phyloP scores from a whole-genome alignment of 2,888 invertebrate species.

The Dryomyza anilis region DNA sequence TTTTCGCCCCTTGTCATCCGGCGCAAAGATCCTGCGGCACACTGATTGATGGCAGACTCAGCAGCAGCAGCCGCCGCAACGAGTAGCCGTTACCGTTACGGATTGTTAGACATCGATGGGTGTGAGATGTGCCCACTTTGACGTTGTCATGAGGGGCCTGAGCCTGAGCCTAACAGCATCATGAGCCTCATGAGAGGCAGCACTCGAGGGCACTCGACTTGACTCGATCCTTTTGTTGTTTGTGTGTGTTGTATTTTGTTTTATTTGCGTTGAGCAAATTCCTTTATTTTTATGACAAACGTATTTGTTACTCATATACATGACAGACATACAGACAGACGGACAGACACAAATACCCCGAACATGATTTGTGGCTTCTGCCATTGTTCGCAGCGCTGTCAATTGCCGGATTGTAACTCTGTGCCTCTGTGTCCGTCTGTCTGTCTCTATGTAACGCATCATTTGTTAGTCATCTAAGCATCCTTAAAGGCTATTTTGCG shows the following conservation, averaged over 20 bases:
- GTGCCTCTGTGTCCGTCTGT: background rate
- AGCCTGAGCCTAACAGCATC: background rate
- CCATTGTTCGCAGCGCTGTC: slow-evolving; percentile 19
- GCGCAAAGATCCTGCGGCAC: background rate
- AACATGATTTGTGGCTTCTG: slow-evolving; percentile 21
- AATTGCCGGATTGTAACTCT: slow-evolving; percentile 23
- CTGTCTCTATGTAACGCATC: slow-evolving; percentile 23
- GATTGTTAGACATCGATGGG: slow-evolving; percentile 15
- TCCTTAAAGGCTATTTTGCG: slow-evolving; percentile 40
- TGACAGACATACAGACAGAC: background rate
- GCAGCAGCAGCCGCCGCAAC: background rate
- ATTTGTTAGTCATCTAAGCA: slow-evolving; percentile 40
- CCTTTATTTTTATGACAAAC: slow-evolving; percentile 19
- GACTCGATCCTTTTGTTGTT: background rate
- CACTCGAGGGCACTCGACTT: slow-evolving; percentile 12
- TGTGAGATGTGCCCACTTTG: too few relatives aligned
- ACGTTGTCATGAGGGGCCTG: too few relatives aligned
- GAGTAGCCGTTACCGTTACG: slow-evolving; percentile 17
- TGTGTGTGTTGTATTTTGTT: background rate
- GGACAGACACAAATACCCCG: background rate
- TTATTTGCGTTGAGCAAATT: slow-evolving; percentile 25
- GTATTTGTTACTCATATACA: slow-evolving; percentile 19
- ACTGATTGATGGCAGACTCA: background rate
- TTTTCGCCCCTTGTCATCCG: too few relatives aligned
- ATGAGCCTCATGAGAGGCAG: background rate